Base-by-base conservation (phyloP, 2,888 invertebrate genomes). In the Drosophila helvetica region DNA sequence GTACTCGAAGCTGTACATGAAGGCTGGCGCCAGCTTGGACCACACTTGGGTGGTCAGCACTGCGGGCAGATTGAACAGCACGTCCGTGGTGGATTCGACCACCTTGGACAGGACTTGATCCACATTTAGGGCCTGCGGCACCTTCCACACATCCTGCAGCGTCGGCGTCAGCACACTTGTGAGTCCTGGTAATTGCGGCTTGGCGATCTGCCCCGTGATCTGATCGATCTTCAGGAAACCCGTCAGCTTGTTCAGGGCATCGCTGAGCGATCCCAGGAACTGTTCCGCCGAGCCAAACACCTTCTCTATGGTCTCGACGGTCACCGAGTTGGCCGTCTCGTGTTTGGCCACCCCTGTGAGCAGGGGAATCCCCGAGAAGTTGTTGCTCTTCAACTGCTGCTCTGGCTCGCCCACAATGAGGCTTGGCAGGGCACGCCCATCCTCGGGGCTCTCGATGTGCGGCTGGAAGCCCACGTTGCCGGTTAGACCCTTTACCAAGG, bases 1-100 rank as follows among this genome's bases (percentile, higher is more conserved):
- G 79, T 96, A 94, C 78, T 96, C 96, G 88, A 96, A 96, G 86
- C 95, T 95, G 90, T 96, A 96, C 58, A 96, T 93, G 88, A 93
- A 96, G 0, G 96, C 94, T 0, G 94, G 93, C 0, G 94, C 94
- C 1, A 93, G 92, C 52, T 93, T 91, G 68, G 94, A 94, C 96
- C 96, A 96, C n/a, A 94, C 93, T 73, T 94, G 93, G 0, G 94
- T 95, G 6, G 95, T 95, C 54, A 96, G 92, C 88, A 95, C 95
- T 1, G 96, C 96, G 1, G 96, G 96, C 57, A 95, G 93, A 88
- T 96, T 96, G 88, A 96, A 96, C 18, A 96, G 90, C 0, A 95
- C 95, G 88, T 96, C 96, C 25, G 94, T 96, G 93, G 92, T 92
- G 12, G 90, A 82, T 56, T 92, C 91, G 1, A 90, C 86, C 5